Base-by-base conservation (phyloP, 2,797 vertebrate species). In the Clarias fuscus region DNA sequence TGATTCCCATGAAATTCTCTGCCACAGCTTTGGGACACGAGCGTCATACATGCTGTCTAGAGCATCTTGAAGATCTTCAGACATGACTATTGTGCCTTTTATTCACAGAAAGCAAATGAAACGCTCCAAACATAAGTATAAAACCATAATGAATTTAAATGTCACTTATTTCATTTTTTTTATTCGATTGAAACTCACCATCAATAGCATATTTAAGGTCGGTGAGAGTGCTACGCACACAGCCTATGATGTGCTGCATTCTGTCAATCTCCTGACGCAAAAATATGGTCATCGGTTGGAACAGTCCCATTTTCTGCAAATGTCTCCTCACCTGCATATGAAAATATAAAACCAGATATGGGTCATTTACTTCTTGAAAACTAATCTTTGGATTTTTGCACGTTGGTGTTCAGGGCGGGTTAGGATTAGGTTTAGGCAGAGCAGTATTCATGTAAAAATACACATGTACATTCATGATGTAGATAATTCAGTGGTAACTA, bases 211-310 rank as follows among this genome's bases (percentile, higher is more conserved):
- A 90, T 67, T 92, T 93, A 56, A 97, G 96, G 91, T 97, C 95
- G 17, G 89, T 95, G 89, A 97, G 93, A 14, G 95, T 96, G 89
- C 87, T 89, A 89, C 95, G 94, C 59, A 97, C 96, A 7, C 89
- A 90, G 77, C 92, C 89, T 79, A 97, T 93, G 89, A 97, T 93
- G 22, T 92, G 92, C 83, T 97, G 96, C 95, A 97, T 97, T 53
- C 94, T 92, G 88, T 97, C 95, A 86, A 97, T 91, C 93, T 97
- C 97, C 91, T 97, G 97, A 2, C 91, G 92, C 27, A 97, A 93
- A 92, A 97, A 97, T 90, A 97, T 97, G 88, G 96, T 97, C 65
- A 96, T 94, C 84, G 96, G 96, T 91, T 97, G 94, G 75, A 96
- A 85, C 2, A 92, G 87, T 61, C 96, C 96, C 95, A 97, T 96